Evolutionary conservation across 2,888 invertebrate genomes (phyloP).

Genomic region (Amphipoea lucens): DNA sequence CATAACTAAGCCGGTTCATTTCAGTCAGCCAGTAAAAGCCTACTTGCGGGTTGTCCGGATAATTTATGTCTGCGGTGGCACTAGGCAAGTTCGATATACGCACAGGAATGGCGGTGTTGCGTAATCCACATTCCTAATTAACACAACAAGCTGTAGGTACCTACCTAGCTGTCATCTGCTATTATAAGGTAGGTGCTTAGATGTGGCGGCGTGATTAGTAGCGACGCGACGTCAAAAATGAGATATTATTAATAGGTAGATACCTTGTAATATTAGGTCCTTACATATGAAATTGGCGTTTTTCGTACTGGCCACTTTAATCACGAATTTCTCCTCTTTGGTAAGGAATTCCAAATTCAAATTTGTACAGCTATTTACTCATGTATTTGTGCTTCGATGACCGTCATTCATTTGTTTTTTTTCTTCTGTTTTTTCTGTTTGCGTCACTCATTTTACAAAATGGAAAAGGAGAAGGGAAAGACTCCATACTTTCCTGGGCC

Average conservation of each 20-base stretch:
- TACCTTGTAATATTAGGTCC: too few relatives aligned
- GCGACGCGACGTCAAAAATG: slow-evolving; percentile 4
- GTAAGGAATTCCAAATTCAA: too few relatives aligned
- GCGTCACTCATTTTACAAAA: too few relatives aligned
- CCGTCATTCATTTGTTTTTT: too few relatives aligned
- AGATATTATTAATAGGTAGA: not conserved
- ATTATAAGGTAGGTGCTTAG: slow-evolving; percentile 10
- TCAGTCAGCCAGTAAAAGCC: slow-evolving; percentile 62
- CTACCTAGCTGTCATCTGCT: slow-evolving; percentile 27
- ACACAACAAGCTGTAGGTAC: slow-evolving; percentile 45
- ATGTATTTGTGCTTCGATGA: too few relatives aligned
- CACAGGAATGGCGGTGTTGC: slow-evolving; percentile 53
- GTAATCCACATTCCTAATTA: slow-evolving; percentile 65
- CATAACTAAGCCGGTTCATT: slow-evolving; percentile 63
- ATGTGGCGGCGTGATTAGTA: slow-evolving; percentile 23
- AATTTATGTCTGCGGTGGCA: slow-evolving; percentile 65
- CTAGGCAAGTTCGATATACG: slow-evolving; percentile 59
- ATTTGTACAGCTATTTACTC: too few relatives aligned
- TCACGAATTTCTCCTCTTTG: too few relatives aligned
- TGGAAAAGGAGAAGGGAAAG: too few relatives aligned
- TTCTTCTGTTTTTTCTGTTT: too few relatives aligned
- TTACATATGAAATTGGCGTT: too few relatives aligned
- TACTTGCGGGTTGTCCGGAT: slow-evolving; percentile 63
- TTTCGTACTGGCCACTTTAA: too few relatives aligned
- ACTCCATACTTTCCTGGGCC: too few relatives aligned